Base-by-base conservation (phyloP, 2,113 vertebrate species). In the Gallinago undulata region DNA sequence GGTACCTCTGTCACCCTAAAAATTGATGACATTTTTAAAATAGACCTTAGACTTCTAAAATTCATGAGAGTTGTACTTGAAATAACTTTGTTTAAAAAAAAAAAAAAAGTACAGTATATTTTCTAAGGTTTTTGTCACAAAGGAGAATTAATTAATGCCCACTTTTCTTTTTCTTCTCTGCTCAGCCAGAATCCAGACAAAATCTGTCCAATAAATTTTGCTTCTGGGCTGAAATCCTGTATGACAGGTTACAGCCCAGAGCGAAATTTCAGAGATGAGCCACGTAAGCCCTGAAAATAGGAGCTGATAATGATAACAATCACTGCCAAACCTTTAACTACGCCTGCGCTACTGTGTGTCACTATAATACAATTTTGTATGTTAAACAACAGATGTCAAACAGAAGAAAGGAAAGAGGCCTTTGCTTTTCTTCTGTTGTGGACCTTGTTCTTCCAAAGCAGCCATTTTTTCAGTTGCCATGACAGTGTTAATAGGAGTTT, bases 351-450 rank as follows among this genome's bases (percentile, higher is more conserved):
- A 53, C 74, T 96, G 89, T 90, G 96, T 91, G 60, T 90, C 96
- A n/a, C 85, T 92, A 98, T 98, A 98, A 98, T 98, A 97, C 98
- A 98, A 98, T 98, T 98, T 98, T 97, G 98, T 98, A 97, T 98
- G 98, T 98, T 98, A 98, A 98, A 98, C 98, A 98, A 98, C 99
- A 99, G 99, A 99, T 99, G 99, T 99, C 99, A 98, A 97, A 97
- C 96, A 96, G 98, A 98, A 98, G 98, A 98, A 98, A 98, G 97
- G 96, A 97, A 88, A 93, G 83, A 97, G 94, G 97, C 93, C 97
- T 97, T 97, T 96, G 97, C 97, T 98, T 98, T 98, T 98, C 98
- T 98, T 98, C 97, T 98, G 96, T 93, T 97, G 95, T 96, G 98
- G 97, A 98, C 97, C 98, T 99, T 98, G 97, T 98, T 98, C 96